phyloP scores from a whole-genome alignment of 37 sponge, comb jelly and placozoan genomes.

The Theonella swinhoei region DNA sequence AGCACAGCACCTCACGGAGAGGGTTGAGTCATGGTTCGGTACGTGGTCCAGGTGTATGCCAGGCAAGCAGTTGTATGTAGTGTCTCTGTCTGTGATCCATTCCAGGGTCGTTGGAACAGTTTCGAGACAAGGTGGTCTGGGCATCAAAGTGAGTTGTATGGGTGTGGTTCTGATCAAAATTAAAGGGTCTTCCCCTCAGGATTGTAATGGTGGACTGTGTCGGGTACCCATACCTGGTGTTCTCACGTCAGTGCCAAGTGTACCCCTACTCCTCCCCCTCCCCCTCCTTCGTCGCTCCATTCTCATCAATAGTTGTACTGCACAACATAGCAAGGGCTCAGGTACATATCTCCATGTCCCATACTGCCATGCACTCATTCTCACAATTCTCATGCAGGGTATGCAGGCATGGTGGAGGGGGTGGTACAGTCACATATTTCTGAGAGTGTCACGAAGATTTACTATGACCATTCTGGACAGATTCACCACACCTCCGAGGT shows the following conservation, averaged over 20 bases:
- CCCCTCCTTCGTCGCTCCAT: conserved; percentile 11
- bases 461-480: conserved; percentile 28
- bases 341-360: conserved; percentile 4
- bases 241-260: conserved; percentile 65
- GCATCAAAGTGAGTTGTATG: conserved; percentile 17
- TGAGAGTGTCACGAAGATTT: conserved; percentile 32
- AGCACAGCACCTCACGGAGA: not conserved
- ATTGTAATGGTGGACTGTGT: conserved; percentile 40
- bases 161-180: not conserved
- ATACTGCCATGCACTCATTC: not conserved
- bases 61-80: not conserved
- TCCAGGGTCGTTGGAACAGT: conserved; percentile 40
- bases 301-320: conserved; percentile 35
- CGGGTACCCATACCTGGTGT: conserved; percentile 49
- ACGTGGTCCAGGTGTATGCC: not conserved
- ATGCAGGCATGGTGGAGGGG: conserved; percentile 70
- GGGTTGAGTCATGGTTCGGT: conserved; percentile 42
- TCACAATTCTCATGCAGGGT: conserved; percentile 26
- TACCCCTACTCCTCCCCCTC: conserved; percentile 38
- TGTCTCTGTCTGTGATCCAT: not conserved
- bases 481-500: conserved; percentile 7
- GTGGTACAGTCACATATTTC: conserved; percentile 33
- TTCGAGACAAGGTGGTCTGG: conserved; percentile 1
- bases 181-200: conserved; percentile 10
- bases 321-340: conserved; percentile 36